Base-by-base conservation (phyloP, 2,888 invertebrate species). In the Drosophila atripex region DNA sequence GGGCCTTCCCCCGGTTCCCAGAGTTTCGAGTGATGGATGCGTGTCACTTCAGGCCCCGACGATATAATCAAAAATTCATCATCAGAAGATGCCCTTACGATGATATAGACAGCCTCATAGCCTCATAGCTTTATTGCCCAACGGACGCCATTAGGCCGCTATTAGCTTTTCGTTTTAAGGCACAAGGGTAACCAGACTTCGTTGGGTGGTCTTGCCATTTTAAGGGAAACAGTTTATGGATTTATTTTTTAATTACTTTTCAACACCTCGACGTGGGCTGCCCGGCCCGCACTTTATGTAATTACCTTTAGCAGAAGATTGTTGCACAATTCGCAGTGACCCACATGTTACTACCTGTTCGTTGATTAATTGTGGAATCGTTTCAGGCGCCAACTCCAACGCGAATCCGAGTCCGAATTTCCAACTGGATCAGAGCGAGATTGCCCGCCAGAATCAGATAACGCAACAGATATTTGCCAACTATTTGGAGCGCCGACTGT, bases 391-490 rank as follows among this genome's bases (percentile, higher is more conserved):
- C 69, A 71, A 51, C 54, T 56, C 69, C 23, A 66, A 47, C 41
- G 46, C 55, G 47, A 56, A 32, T 51, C 46, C 18, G 41, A 60
- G 9, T 54, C 18, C 54, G 18, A 28, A 78, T 52, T 84, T 82
- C 28, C 83, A 86, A 41, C 80, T 90, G 73, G 91, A 93, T 73
- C 87, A 92, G 77, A 93, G 93, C 77, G 95, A 95, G 91, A 91
- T 95, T 90, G 94, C 94, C 83, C 92, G 95, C 73, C 95, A 95
- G 93, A 95, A 95, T 92, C 93, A 94, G 91, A 95, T 95, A 90
- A 95, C 95, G 32, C 94, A 95, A 91, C 95, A 95, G 92, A 95
- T 95, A 77, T 93, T 95, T 76, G 94, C 95, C 88, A 95, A 95
- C 66, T 95, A 93, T 88, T 92, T 95, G 73, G 95, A 95, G 90